Evolutionary conservation across 2,797 vertebrate genomes (phyloP).

Genomic region (Tadarida brasiliensis): DNA sequence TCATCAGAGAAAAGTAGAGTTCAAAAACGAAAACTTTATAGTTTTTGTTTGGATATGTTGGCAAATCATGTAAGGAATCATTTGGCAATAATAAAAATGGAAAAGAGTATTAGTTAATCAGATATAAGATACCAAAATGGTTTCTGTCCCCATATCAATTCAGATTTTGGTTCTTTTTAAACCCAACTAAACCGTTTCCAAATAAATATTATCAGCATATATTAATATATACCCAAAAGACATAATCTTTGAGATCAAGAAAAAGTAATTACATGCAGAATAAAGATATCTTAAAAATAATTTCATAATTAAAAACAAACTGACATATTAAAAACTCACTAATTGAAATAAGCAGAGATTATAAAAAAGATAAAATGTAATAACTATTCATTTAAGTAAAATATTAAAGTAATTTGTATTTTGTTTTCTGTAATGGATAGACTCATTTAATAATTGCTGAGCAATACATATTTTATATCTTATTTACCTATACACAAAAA

Average conservation of each 20-base stretch:
- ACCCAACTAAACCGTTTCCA: slow-evolving; percentile 24
- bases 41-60: slow-evolving; percentile 17
- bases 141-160: background rate
- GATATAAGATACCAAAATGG: slow-evolving; percentile 34
- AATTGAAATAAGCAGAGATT: slow-evolving; percentile 19
- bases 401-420: slow-evolving; percentile 30
- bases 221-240: slow-evolving; percentile 31
- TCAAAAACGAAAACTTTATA: slow-evolving; percentile 29
- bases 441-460: background rate
- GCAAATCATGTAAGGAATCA: slow-evolving; percentile 62
- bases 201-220: slow-evolving; percentile 42
- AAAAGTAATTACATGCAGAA: slow-evolving; percentile 22
- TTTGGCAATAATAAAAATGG: slow-evolving; percentile 63
- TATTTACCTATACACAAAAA: background rate
- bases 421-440: slow-evolving; percentile 21
- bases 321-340: slow-evolving; percentile 44
- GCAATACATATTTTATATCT: background rate
- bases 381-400: slow-evolving; percentile 19
- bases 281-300: slow-evolving; percentile 50
- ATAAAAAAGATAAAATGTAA: slow-evolving; percentile 54
- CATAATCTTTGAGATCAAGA: slow-evolving; percentile 6
- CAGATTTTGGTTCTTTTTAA: slow-evolving; percentile 48
- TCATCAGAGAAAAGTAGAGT: slow-evolving; percentile 80
- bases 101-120: slow-evolving; percentile 51
- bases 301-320: slow-evolving; percentile 51